Base-by-base conservation (phyloP, 2,797 vertebrate genomes). In the Poeciliopsis turneri region DNA sequence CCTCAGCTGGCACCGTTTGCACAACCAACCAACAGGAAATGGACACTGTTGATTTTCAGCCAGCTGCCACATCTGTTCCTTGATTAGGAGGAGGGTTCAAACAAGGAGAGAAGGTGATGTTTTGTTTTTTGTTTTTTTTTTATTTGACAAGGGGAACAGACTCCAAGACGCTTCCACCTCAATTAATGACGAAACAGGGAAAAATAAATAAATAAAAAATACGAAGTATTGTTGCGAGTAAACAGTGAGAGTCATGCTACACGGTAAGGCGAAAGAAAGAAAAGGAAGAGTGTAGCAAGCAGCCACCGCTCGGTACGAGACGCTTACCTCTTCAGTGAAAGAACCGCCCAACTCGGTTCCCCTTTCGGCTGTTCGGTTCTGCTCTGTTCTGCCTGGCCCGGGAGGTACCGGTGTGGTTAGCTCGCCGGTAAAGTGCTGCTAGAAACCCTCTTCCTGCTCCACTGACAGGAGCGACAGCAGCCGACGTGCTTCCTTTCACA, bases 51-150 rank as follows among this genome's bases (percentile, higher is more conserved):
- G 85, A 92, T 92, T 71, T 39, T 82, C 66, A 43, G 77, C 77
- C 92, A 93, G 87, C 84, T 88, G 90, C 84, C 83, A 89, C 86
- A 92, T 89, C 91, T 83, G 80, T 80, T 78, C 49, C 36, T 25
- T 82, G 81, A 80, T 81, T 73, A 76, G 15, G 18, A 46, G n/a
- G 77, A 39, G 64, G 53, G 72, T 57, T 1, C 46, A 72, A 68
- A 53, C 55, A 23, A n/a, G 30, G 43, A 64, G 1, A 53, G 33
- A 33, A 36, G 13, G 18, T 61, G 16, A 20, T 16, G 36, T 39
- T 39, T 5, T 36, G 1, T 2, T 43, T 41, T 66, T 4, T 20
- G 7, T 39, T 39, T 39, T 39, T 20, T 66, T 23, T 0, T 18
- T 0, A 5, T 18, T 64, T 36, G 30, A 16, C 18, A 39, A 41